A percentile compares a stretch with the other conserved stretches of the same genome.
Evolutionary conservation across 1,140 invertebrate genomes (phyloP).

Genomic region (Brachionus asplanchnoidis): DNA sequence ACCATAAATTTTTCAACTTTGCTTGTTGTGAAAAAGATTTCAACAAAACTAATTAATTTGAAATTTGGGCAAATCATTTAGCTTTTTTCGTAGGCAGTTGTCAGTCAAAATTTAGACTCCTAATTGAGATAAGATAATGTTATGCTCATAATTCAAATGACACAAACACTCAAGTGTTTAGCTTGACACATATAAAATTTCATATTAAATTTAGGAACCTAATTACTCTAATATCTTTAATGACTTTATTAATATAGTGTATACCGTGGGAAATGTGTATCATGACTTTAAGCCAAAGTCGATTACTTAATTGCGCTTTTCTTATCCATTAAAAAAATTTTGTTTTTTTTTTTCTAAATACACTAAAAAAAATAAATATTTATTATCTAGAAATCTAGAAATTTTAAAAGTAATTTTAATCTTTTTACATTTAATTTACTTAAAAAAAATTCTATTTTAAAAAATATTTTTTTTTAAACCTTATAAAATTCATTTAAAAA

Average conservation of each 20-base stretch:
- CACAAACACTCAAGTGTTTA: neutral
- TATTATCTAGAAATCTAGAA: too few species aligned
- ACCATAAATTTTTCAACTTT: neutral
- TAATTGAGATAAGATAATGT: constrained; percentile 34
- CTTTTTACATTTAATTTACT: too few species aligned
- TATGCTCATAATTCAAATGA: neutral
- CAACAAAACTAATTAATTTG: constrained; percentile 10
- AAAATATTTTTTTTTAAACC: too few species aligned
- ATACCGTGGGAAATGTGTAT: neutral
- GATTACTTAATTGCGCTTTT: neutral
- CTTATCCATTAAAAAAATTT: neutral
- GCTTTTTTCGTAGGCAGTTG: neutral
- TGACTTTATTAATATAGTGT: neutral
- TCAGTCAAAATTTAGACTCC: neutral
- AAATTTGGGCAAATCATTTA: constrained; percentile 9
- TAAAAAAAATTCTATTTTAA: too few species aligned
- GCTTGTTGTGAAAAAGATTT: neutral
- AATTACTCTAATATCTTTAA: neutral
- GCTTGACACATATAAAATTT: neutral
- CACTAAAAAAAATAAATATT: too few species aligned
- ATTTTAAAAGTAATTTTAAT: too few species aligned
- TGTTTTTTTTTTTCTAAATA: neutral
- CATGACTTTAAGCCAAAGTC: neutral
- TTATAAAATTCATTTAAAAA: too few species aligned
- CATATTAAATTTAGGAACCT: neutral